Percentiles rank a stretch among this genome's conserved stretches.
Evolutionary conservation across 2,797 vertebrate genomes (phyloP).

Genomic region (Nyctibius grandis): DNA sequence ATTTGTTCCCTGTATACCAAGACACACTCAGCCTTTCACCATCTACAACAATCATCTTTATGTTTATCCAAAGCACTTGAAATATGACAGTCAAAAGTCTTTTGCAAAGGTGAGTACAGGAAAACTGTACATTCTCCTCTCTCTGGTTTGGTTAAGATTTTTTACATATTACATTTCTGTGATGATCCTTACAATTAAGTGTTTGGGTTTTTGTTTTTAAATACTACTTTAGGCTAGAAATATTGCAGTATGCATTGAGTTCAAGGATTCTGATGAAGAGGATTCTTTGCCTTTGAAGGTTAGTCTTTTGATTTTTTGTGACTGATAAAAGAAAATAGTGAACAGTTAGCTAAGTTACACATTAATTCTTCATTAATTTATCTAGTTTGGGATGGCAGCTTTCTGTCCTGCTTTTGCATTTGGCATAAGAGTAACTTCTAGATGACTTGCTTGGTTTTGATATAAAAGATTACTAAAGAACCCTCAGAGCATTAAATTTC

Average conservation of each 20-base stretch:
- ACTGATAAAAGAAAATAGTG: not conserved
- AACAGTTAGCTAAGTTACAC: not conserved
- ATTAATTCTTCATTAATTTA: not conserved
- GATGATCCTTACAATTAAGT: not conserved
- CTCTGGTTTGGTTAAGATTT: not conserved
- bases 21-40: constrained; percentile 92
- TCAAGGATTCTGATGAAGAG: constrained; percentile 94
- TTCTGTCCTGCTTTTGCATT: not conserved
- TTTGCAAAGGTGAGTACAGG: constrained; percentile 87
- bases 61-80: constrained; percentile 92
- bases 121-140: not conserved
- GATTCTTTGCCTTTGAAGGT: constrained; percentile 90
- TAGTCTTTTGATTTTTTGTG: constrained; percentile 5
- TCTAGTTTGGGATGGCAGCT: not conserved
- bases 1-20: constrained; percentile 93
- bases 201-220: not conserved
- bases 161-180: not conserved
- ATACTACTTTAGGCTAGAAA: constrained; percentile 87
- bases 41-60: constrained; percentile 97
- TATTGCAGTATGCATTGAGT: constrained; percentile 92
- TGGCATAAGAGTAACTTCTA: not conserved
- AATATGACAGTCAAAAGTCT: constrained; percentile 93
- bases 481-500: not conserved
- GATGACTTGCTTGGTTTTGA: not conserved
- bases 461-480: not conserved